Evolutionary conservation across 2,888 invertebrate species (phyloP), one percentile per base, ranked within the genome.

Genomic region (Ashinkailepas kermadecensis): DNA sequence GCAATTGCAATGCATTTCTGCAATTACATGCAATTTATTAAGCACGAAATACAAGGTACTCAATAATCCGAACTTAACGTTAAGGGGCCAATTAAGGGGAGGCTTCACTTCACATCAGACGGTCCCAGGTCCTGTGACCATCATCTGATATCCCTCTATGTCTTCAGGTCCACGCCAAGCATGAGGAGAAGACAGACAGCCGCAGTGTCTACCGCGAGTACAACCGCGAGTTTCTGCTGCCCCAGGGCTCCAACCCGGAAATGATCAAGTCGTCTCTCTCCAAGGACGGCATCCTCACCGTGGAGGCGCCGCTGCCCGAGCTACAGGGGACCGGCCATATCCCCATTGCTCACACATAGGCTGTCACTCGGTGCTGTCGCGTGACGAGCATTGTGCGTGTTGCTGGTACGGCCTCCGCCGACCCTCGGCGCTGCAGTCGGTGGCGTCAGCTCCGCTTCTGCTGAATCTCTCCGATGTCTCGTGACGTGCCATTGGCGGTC

Each of bases 181-280:
- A 99, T 89, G 97, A 99, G 89, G 98, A 99, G 89, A 97, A 97
- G 89, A 93, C 95, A 81, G 96, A 97, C 89, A 95, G 95, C 87
- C 96, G 97, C 90, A 95, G 96, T 78, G 96, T 97, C 84, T 98
- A 96, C 91, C 92, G 97, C 89, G 98, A 99, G 89, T 99, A 98
- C 92, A 97, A 97, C 89, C 92, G 97, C 85, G 97, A 97, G 89
- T 99, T 98, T 90, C 90, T 97, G 88, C 90, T 99, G 88, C 99
- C 98, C 11, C 95, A 96, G 88, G 97, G 97, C 86, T 96, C 97
- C 83, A 96, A 97, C 89, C 97, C 97, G 0, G 98, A 98, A 89
- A 92, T 92, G 85, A 97, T 99, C 89, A 95, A 95, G 88, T 97
- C 97, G 59, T 97, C 97, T 79, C 90, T 99, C 87, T 96, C 96